Percentiles rank a stretch among this genome's conserved stretches.
phyloP scores from a whole-genome alignment of 2,797 vertebrate genomes.

The Hydrophis major region DNA sequence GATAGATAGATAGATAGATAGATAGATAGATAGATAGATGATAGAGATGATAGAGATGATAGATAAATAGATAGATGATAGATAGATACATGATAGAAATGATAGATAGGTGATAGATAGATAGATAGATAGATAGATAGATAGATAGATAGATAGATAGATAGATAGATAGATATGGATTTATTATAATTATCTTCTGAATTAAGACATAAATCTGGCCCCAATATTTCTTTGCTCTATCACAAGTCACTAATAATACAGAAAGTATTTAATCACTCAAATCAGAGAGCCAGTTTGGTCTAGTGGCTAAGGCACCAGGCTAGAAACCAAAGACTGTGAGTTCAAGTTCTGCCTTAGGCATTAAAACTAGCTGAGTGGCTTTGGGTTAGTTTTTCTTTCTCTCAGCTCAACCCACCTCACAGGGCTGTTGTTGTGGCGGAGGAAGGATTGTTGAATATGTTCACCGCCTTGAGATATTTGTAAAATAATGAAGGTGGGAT shows the following conservation, averaged over 20 bases:
- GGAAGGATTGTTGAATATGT: neutral
- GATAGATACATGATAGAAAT: no score
- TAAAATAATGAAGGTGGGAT: neutral
- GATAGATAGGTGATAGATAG: no score
- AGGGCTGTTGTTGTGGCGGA: neutral
- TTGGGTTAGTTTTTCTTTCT: neutral
- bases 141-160: no score
- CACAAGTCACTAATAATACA: neutral
- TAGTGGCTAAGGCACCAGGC: neutral
- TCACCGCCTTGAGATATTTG: neutral
- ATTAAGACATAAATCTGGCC: neutral
- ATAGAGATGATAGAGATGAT: no score
- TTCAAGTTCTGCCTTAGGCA: neutral
- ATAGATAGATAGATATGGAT: no score
- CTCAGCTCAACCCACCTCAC: neutral
- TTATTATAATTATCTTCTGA: neutral
- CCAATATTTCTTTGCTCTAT: neutral
- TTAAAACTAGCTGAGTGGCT: neutral
- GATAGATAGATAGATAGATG: no score
- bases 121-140: no score
- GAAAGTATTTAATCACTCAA: neutral
- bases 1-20: no score
- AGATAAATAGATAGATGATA: no score
- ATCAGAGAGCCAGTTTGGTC: neutral
- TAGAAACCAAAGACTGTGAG: neutral